phyloP scores from a whole-genome alignment of 2,113 vertebrate species.

The Amazona vittata region DNA sequence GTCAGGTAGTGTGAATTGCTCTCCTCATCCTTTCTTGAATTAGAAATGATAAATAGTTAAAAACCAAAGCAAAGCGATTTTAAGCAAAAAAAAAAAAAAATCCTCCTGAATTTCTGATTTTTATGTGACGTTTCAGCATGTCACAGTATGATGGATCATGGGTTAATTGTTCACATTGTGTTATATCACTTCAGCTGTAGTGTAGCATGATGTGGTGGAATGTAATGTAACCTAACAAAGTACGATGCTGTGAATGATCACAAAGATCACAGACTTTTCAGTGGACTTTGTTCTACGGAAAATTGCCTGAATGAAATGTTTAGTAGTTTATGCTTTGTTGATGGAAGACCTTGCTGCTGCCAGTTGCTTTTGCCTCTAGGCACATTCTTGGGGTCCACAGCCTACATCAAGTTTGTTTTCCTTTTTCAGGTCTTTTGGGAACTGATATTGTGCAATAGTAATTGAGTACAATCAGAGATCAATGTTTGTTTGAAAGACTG shows the following conservation, averaged over 20 bases:
- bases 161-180: not conserved
- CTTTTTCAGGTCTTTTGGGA: not conserved
- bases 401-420: not conserved
- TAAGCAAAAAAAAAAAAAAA: not conserved
- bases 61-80: not conserved
- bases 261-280: not conserved
- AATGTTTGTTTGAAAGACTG: not conserved
- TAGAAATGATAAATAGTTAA: not conserved
- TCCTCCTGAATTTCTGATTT: not conserved
- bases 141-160: not conserved
- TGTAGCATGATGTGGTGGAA: not conserved
- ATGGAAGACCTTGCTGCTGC: not conserved
- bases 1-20: not conserved
- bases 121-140: not conserved
- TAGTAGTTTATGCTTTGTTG: not conserved
- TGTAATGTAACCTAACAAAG: not conserved
- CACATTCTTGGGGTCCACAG: not conserved
- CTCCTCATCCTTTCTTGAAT: not conserved
- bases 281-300: not conserved
- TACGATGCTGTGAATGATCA: not conserved
- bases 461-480: not conserved
- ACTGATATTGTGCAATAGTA: not conserved
- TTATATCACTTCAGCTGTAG: not conserved
- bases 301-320: not conserved
- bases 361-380: not conserved